phyloP scores from a whole-genome alignment of 2,797 vertebrate species.

The Spea hammondii region DNA sequence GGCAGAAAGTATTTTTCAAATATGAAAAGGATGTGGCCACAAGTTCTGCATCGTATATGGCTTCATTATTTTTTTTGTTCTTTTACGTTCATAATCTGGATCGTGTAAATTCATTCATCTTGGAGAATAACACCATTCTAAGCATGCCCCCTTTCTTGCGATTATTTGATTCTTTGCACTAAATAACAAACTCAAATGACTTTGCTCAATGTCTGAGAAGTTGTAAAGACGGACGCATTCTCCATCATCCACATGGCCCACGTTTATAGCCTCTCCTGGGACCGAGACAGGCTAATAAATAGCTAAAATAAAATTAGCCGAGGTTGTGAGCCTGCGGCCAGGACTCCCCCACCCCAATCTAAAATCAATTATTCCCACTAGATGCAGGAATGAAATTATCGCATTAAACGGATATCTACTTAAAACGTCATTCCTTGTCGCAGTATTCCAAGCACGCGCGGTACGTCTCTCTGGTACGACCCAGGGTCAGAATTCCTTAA shows the following conservation, averaged over 20 bases:
- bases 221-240: conserved; percentile 33
- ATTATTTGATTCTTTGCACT: conserved; percentile 19
- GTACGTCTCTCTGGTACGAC: no score
- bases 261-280: not conserved
- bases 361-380: not conserved
- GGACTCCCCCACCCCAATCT: not conserved
- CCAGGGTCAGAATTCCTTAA: no score
- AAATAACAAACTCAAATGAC: conserved; percentile 22
- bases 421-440: conserved; percentile 19
- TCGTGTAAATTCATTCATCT: no score
- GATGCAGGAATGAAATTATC: conserved; percentile 15
- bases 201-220: conserved; percentile 31
- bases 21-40: no score
- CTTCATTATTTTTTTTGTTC: no score
- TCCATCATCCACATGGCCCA: not conserved
- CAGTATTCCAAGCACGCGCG: not conserved
- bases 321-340: conserved; percentile 17
- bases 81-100: no score
- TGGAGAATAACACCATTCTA: conserved; percentile 21
- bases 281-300: conserved; percentile 15
- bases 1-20: no score
- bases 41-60: no score
- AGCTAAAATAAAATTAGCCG: not conserved
- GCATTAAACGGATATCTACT: conserved; percentile 5
- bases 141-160: not conserved